These are phyloP conservation scores for Pseudorasbora parva DNA, from an alignment of 2,113 vertebrate genomes.

Conservation along the genomic window DNA sequence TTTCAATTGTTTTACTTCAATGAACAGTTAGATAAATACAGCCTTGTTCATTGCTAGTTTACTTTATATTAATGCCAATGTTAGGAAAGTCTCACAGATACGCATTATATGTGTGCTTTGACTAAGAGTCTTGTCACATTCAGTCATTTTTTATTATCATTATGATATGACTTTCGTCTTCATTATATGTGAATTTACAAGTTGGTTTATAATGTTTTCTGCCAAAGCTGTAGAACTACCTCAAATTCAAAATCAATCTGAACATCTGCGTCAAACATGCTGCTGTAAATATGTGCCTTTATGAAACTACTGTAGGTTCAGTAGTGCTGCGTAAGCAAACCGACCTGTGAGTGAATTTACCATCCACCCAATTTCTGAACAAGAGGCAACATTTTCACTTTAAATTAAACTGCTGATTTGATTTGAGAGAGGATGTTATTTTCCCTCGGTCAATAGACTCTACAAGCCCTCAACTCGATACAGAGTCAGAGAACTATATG, in stretches of 20 bases:
- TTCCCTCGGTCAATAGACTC: slow-evolving; percentile 9
- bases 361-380: not conserved
- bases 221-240: not conserved
- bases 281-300: not conserved
- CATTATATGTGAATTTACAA: too few species aligned
- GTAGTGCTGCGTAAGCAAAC: slow-evolving; percentile 18
- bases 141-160: too few species aligned
- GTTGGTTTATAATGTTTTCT: not conserved
- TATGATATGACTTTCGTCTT: too few species aligned
- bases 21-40: too few species aligned
- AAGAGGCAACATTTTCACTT: slow-evolving; percentile 20
- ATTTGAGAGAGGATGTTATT: slow-evolving; percentile 28
- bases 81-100: not conserved
- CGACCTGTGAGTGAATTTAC: not conserved
- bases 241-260: not conserved
- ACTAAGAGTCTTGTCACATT: not conserved
- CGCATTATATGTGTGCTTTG: not conserved
- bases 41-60: too few species aligned
- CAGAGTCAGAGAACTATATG: not conserved
- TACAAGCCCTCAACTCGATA: slow-evolving; percentile 17
- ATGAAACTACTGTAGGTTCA: slow-evolving; percentile 7
- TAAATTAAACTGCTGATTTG: slow-evolving; percentile 34
- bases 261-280: not conserved
- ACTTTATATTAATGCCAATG: not conserved
- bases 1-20: too few species aligned